Percentiles rank a stretch among this genome's conserved stretches.
phyloP scores from a whole-genome alignment of 53 echinoderm and acorn worm species.

The Arbacia lixula region DNA sequence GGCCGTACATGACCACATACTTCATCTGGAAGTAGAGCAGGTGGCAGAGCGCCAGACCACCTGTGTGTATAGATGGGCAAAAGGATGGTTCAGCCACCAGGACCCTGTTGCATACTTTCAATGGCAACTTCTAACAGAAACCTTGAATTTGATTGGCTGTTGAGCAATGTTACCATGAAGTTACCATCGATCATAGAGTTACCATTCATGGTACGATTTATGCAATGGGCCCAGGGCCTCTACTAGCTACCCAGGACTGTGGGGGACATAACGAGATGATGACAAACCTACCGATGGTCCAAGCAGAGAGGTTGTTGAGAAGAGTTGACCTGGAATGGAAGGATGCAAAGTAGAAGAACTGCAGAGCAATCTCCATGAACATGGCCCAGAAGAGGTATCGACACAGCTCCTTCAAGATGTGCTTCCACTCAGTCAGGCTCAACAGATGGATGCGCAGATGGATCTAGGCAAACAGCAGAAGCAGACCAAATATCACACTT shows the following conservation, averaged over 20 bases:
- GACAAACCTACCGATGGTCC: slow-evolving; percentile 45
- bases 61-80: slow-evolving; percentile 62
- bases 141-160: too few species aligned
- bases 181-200: too few species aligned
- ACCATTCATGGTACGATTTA: too few species aligned
- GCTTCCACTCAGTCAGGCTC: slow-evolving; percentile 49
- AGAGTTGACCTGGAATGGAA: slow-evolving; percentile 38
- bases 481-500: too few species aligned
- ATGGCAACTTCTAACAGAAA: too few species aligned
- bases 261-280: too few species aligned
- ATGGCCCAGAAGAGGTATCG: slow-evolving; percentile 81
- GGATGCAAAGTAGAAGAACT: slow-evolving; percentile 86
- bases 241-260: too few species aligned
- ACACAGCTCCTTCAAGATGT: slow-evolving; percentile 75
- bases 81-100: too few species aligned
- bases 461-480: too few species aligned
- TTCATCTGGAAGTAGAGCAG: slow-evolving; percentile 97
- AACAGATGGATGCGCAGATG: slow-evolving; percentile 59
- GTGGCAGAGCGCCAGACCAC: slow-evolving; percentile 79
- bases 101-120: too few species aligned
- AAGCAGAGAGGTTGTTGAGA: slow-evolving; percentile 1
- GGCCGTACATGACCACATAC: slow-evolving; percentile 86
- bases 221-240: too few species aligned
- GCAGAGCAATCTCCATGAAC: slow-evolving; percentile 71
- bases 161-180: too few species aligned